These are phyloP conservation scores for Ophioninae sp. DNA, from an alignment of 2,888 invertebrate genomes.

Conservation along the genomic window DNA sequence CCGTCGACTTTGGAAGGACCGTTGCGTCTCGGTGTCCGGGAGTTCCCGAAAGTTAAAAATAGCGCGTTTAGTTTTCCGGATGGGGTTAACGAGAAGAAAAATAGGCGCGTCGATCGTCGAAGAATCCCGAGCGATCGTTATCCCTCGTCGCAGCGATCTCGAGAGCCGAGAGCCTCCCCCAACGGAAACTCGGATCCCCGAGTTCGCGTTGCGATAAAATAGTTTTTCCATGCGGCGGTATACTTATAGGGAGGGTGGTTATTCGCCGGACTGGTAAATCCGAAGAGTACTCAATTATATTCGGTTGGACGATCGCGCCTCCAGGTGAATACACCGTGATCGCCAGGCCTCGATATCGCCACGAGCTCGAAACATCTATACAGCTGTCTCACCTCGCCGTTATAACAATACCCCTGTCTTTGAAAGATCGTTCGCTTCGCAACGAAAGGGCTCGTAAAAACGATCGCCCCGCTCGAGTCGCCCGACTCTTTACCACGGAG, in stretches of 20 bases:
- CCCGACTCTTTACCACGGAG: neutral
- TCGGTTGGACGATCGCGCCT: slow-evolving; percentile 67
- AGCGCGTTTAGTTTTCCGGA: no score
- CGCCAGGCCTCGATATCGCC: slow-evolving; percentile 50
- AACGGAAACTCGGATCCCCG: neutral
- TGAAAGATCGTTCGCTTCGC: neutral
- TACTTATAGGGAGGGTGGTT: slow-evolving; percentile 2
- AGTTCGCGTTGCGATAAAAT: neutral
- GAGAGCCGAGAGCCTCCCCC: no score
- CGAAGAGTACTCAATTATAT: slow-evolving; percentile 67
- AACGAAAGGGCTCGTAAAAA: neutral
- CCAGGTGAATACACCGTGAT: slow-evolving; percentile 67
- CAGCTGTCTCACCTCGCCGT: neutral
- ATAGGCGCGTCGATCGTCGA: no score
- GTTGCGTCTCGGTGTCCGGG: no score
- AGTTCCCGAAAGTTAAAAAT: no score
- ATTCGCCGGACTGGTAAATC: slow-evolving; percentile 48
- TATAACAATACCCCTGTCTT: slow-evolving; percentile 15
- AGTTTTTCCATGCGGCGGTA: neutral
- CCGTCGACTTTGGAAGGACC: no score
- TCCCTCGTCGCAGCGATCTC: no score
- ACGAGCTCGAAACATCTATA: slow-evolving; percentile 49
- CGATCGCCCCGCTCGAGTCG: neutral
- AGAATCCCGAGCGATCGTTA: no score
- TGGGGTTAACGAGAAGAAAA: no score